A percentile compares a stretch with the other conserved stretches of the same genome.
Evolutionary conservation across 2,113 vertebrate species (phyloP).

Genomic region (Desmodus rotundus): DNA sequence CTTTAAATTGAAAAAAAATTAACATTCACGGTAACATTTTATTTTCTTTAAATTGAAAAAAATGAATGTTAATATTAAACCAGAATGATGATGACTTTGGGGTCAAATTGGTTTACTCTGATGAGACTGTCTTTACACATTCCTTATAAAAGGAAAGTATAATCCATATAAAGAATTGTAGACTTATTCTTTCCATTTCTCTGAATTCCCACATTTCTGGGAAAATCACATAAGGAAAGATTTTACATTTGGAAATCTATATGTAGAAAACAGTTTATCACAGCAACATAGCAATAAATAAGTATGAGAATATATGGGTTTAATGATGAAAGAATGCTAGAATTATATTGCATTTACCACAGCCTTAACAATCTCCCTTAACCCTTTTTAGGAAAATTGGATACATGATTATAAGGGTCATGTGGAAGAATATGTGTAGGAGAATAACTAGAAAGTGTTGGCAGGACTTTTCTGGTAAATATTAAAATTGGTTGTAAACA

Average conservation of each 20-base stretch:
- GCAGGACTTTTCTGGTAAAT: neutral
- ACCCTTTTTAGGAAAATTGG: neutral
- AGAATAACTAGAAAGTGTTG: neutral
- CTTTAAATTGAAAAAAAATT: neutral
- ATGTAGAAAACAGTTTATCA: neutral
- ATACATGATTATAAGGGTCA: neutral
- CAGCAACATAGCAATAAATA: neutral
- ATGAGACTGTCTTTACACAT: neutral
- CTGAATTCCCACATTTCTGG: neutral
- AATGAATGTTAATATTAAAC: neutral
- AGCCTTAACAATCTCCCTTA: neutral
- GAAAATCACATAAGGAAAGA: neutral
- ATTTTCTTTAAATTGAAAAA: neutral
- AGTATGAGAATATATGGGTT: neutral
- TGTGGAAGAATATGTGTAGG: neutral
- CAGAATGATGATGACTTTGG: neutral
- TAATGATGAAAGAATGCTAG: neutral
- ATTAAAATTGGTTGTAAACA: neutral
- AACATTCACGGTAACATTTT: no score
- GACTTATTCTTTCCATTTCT: neutral
- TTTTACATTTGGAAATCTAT: neutral
- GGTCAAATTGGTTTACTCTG: neutral
- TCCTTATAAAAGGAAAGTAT: neutral
- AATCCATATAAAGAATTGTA: neutral
- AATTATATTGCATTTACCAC: neutral